A percentile compares a stretch with the other conserved stretches of the same genome.
Evolutionary conservation across 2,797 vertebrate species (phyloP).

Genomic region (Todus mexicanus): DNA sequence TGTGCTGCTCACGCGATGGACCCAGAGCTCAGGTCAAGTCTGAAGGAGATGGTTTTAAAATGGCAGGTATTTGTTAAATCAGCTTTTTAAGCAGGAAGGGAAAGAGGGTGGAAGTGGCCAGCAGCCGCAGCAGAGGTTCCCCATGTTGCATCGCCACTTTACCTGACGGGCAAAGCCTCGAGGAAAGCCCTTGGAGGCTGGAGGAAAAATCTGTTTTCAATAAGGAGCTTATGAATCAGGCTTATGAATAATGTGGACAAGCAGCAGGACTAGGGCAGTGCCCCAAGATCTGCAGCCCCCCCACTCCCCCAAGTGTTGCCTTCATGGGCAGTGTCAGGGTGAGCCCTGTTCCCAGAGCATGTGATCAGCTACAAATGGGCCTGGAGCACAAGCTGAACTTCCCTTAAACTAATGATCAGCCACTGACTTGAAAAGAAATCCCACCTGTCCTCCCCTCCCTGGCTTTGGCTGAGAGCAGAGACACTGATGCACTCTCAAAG

Average conservation of each 20-base stretch:
- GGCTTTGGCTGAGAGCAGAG: not conserved
- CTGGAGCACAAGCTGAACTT: not conserved
- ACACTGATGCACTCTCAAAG: not conserved
- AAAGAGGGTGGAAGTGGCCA: not conserved
- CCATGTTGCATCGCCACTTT: accelerated
- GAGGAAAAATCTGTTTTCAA: not conserved
- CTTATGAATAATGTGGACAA: not conserved
- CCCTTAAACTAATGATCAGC: not conserved
- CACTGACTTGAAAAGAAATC: not conserved
- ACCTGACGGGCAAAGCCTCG: not conserved
- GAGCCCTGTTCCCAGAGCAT: not conserved
- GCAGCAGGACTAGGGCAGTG: not conserved
- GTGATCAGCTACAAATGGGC: not conserved
- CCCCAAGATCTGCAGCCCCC: not conserved
- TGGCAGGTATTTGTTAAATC: not conserved
- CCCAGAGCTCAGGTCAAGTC: not conserved
- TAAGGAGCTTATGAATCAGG: not conserved
- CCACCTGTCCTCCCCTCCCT: constrained; percentile 3
- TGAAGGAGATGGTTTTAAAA: not conserved
- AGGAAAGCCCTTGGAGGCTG: not conserved
- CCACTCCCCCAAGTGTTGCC: not conserved
- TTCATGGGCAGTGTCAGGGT: accelerated
- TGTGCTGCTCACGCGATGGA: not conserved
- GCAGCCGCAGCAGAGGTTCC: not conserved
- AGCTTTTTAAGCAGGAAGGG: not conserved